phyloP scores from a whole-genome alignment of 1,140 invertebrate genomes.

The Leptopilina clavipes region DNA sequence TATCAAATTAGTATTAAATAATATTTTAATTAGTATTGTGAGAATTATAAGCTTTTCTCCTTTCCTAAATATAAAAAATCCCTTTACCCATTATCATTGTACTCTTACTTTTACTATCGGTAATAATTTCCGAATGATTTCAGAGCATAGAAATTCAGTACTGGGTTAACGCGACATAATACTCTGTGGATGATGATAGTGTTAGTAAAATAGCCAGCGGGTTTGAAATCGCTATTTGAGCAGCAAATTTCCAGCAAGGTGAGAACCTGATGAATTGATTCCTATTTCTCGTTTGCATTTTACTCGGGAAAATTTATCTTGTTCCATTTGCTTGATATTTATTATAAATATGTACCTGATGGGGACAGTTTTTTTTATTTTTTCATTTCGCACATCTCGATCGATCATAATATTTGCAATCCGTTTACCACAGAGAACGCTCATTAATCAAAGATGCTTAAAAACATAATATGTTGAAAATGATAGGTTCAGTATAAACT shows the following conservation, averaged over 20 bases:
- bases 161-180: neutral
- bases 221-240: conserved; percentile 9
- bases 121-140: conserved; percentile 3
- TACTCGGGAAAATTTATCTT: neutral
- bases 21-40: no score
- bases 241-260: conserved; percentile 6
- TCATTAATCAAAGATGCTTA: conserved; percentile 2
- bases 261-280: conserved; percentile 31
- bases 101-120: neutral
- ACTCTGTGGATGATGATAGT: neutral
- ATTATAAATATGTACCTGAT: neutral
- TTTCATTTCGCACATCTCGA: neutral
- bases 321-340: neutral
- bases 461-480: neutral
- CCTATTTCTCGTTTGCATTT: neutral
- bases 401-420: conserved; percentile 9
- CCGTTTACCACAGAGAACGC: neutral
- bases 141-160: conserved; percentile 11
- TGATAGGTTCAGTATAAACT: neutral
- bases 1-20: no score
- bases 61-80: neutral
- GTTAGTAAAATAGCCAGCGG: neutral
- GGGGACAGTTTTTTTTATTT: no score
- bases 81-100: neutral
- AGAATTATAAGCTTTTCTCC: no score